Base-by-base conservation (phyloP, 2,797 vertebrate species). In the Anniella stebbinsi region DNA sequence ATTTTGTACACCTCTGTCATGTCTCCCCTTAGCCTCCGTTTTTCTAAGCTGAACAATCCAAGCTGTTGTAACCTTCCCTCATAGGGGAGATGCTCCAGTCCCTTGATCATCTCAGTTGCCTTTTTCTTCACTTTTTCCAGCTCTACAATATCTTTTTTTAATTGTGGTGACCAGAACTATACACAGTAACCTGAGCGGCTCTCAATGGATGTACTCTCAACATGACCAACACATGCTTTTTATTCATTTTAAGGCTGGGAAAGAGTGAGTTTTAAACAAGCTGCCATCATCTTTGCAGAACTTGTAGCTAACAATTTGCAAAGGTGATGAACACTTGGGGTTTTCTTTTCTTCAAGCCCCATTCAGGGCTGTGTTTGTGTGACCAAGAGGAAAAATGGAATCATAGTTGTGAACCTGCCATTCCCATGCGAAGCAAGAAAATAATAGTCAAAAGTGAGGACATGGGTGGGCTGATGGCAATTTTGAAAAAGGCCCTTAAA, bases 391-490 rank as follows among this genome's bases (percentile, higher is more conserved):
- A 73, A 28, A 77, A 72, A 86, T 93, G 76, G 88, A 94, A 94
- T 93, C 89, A 91, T 1, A 0, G 0, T 36, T 38, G 82, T 3
- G 88, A 88, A 0, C 0, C 0, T 81, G 17, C 86, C 87, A 92
- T 94, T 96, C 82, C 82, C 92, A 90, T 51, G 48, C 81, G 87
- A 93, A 90, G 41, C 87, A 90, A 82, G 51, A 87, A 60, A 36
- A 45, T 45, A n/a, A 89, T 87, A 91, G 84, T 88, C 66, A 94
- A 67, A 93, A 89, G 93, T 88, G 60, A 80, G 41, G 88, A 80
- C 84, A 85, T 5, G 23, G 84, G 80, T 57, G 63, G 73, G 63
- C 89, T 93, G 75, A 33, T 87, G 75, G 87, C 94, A 38, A 70
- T 48, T 69, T 54, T 70, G 25, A 41, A 88, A n/a, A 91, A 54